Evolutionary conservation across 1,140 invertebrate genomes (phyloP), one percentile per base, ranked within the genome.

Genomic region (Sitodiplosis mosellana): DNA sequence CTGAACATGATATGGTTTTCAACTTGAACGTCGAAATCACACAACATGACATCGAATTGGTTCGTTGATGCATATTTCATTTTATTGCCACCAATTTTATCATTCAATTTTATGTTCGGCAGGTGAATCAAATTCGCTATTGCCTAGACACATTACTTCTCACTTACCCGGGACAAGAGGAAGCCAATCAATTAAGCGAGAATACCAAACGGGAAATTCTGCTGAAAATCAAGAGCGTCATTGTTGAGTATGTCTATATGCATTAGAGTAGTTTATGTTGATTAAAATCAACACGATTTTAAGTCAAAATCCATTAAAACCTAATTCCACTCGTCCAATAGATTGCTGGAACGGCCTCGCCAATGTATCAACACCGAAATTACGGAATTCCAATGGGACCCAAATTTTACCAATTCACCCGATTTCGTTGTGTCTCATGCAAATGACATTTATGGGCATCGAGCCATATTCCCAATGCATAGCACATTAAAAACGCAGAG

Each of bases 1-100:
- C 75, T 17, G 84, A 88, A 52, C 87, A 91, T 61, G 90, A 95
- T 64, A 72, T 93, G 55, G 76, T 85, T 48, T 60, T 92, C 5
- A 59, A 67, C 38, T 79, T 90, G 56, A 83, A 90, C 62, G 72
- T 76, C 0, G 74, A 80, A 37, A 70, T 87, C 27, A 61, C 61
- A 40, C 69, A 76, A 18, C 68, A 77, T 8, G 81, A 85, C 60
- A 64, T 87, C 18, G 64, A 69, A 50, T 57, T 66, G 55, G 80
- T 81, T n/a, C 58, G 57, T 56, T 52, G 14, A 15, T 3, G 17
- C 37, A n/a, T 15, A 40, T 15, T n/a, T 40, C 37, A 27, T 14
- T 6, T 18, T n/a, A 4, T 40, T 40, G 6, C 12, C 14, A 6
- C 17, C 37, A 40, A 4, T 5, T 40, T 40, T 3, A 40, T 40